Conservation (phyloP, 2,797 vertebrate genomes). For the Smutsia temminckii region DNA sequence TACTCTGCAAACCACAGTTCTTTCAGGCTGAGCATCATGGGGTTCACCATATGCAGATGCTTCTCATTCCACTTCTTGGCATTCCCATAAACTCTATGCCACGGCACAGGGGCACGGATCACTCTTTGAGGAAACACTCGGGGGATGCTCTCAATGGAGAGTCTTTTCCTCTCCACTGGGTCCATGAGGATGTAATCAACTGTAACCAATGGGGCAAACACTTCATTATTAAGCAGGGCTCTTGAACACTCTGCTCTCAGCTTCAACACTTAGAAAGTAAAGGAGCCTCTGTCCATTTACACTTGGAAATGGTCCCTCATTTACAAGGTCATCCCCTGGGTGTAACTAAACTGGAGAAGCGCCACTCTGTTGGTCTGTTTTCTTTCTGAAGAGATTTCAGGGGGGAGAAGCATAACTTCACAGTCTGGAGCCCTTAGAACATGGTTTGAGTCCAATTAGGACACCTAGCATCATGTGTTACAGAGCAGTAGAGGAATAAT, state of each 20-base stretch:
- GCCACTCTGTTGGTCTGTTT: not conserved
- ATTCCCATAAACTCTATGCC: slow-evolving; percentile 86
- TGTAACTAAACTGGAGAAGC: not conserved
- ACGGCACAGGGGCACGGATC: slow-evolving; percentile 91
- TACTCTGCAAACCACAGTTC: slow-evolving; percentile 91
- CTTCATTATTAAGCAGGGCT: not conserved
- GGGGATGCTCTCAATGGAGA: slow-evolving; percentile 88
- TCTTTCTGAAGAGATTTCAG: not conserved
- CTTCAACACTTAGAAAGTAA: not conserved
- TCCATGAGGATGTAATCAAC: slow-evolving; percentile 95
- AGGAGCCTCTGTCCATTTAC: not conserved
- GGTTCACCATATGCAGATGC: slow-evolving; percentile 89
- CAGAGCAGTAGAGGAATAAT: not conserved
- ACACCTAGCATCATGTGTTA: not conserved
- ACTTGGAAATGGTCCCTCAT: not conserved
- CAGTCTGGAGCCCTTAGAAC: not conserved
- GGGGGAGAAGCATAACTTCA: not conserved
- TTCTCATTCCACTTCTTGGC: slow-evolving; percentile 86
- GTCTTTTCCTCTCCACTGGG: slow-evolving; percentile 88
- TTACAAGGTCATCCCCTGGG: not conserved
- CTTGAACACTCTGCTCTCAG: not conserved
- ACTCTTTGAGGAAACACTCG: slow-evolving; percentile 87
- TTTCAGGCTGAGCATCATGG: slow-evolving; percentile 89
- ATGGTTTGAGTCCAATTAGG: not conserved
- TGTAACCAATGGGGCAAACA: slow-evolving; percentile 73